Percentiles rank a stretch among this genome's conserved stretches.
Evolutionary conservation across 2,888 invertebrate species (phyloP).

Genomic region (Philereme transversata): DNA sequence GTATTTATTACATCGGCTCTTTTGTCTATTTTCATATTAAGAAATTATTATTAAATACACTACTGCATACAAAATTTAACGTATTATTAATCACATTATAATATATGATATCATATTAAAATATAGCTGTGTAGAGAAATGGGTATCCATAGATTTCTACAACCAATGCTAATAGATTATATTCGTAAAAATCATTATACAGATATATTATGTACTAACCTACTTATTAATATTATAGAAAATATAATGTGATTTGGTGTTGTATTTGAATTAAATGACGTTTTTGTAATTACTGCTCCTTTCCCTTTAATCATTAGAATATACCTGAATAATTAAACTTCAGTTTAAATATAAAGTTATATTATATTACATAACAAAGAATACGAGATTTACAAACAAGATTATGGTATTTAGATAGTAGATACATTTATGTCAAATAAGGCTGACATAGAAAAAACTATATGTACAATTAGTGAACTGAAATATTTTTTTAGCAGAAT

Average conservation of each 20-base stretch:
- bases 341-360: slow-evolving; percentile 29
- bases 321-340: slow-evolving; percentile 37
- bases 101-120: slow-evolving; percentile 48
- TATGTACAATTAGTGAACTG: neutral
- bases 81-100: slow-evolving; percentile 59
- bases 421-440: neutral
- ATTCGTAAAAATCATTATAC: slow-evolving; percentile 69
- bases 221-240: slow-evolving; percentile 75
- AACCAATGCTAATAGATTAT: slow-evolving; percentile 54
- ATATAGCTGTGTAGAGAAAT: slow-evolving; percentile 19
- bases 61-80: slow-evolving; percentile 48
- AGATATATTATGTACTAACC: slow-evolving; percentile 70
- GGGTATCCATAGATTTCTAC: slow-evolving; percentile 52
- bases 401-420: neutral
- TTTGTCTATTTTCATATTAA: slow-evolving; percentile 70
- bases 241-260: slow-evolving; percentile 84
- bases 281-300: slow-evolving; percentile 77
- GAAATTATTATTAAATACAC: slow-evolving; percentile 60
- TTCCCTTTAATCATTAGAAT: slow-evolving; percentile 59
- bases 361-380: slow-evolving; percentile 28
- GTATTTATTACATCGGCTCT: slow-evolving; percentile 52
- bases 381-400: slow-evolving; percentile 21
- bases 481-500: no score
- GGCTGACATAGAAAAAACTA: neutral
- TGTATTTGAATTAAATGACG: slow-evolving; percentile 82